Percentiles rank a stretch among this genome's conserved stretches.
Conservation (phyloP, 2,113 vertebrate species). For the Pseudolaguvia tuberculata region DNA sequence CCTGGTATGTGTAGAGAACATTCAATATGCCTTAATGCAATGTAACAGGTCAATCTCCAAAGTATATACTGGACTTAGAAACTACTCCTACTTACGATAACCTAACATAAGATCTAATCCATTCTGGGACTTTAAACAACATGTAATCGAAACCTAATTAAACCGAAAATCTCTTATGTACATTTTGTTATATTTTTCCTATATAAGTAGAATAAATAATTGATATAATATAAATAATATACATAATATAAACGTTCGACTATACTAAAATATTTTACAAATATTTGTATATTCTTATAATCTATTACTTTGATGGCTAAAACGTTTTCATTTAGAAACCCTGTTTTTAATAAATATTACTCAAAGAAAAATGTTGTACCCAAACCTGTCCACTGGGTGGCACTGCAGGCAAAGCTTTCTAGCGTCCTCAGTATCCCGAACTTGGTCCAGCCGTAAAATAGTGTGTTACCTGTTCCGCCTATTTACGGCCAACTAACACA, state of each 20-base stretch:
- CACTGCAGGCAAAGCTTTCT: conserved; percentile 37
- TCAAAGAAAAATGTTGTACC: not conserved
- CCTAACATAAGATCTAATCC: too few relatives aligned
- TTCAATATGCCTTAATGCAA: not conserved
- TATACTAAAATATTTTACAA: too few relatives aligned
- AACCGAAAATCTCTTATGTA: not conserved
- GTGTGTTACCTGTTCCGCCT: conserved; percentile 2
- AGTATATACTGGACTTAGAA: not conserved
- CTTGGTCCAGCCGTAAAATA: not conserved
- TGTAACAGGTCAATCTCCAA: not conserved
- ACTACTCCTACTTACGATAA: not conserved
- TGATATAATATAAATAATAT: too few relatives aligned
- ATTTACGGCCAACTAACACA: not conserved
- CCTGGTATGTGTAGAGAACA: not conserved
- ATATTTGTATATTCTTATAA: too few relatives aligned
- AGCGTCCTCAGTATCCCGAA: not conserved
- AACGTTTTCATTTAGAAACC: not conserved
- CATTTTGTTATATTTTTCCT: too few relatives aligned
- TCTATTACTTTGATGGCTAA: too few relatives aligned
- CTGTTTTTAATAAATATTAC: not conserved
- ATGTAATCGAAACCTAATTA: not conserved
- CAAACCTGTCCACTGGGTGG: conserved; percentile 4
- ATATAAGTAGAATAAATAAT: too few relatives aligned
- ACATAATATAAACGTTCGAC: too few relatives aligned
- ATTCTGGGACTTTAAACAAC: not conserved